Evolutionary conservation across 2,113 vertebrate genomes (phyloP), one percentile per base, ranked within the genome.

Genomic region (Eubucco bourcierii): DNA sequence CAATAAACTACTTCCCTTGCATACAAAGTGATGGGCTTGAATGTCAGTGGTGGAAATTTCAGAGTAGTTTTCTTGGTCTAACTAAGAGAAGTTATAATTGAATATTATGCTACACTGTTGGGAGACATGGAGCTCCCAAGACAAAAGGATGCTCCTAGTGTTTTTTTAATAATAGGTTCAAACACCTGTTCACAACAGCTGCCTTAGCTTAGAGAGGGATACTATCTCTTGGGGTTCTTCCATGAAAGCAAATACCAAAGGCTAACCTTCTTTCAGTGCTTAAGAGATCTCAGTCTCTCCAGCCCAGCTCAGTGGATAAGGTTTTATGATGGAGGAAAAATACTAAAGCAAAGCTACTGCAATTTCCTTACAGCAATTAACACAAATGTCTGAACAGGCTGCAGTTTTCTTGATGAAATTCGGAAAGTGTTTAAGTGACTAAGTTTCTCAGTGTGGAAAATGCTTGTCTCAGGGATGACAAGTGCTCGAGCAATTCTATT

Each of bases 91-190:
- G 20, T 2, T 55, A 5, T 4, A 50, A 24, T 5, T 78, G 34
- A 39, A 28, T 55, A 14, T n/a, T 31, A 2, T 27, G 27, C 20
- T 66, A 3, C 1, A 0, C 3, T 52, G 20, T 7, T 55, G 39
- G 34, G 13, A 39, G 13, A 4, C 31, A 28, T 31, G 28, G 12
- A 10, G 15, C 39, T 66, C 33, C 17, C 8, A 55, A 12, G 20
- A 52, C 4, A 5, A 58, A 70, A 46, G 41, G 55, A 37, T 41
- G 20, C 6, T 83, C 4, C 4, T 19, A 33, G n/a, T 12, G 6
- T 1, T 61, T 59, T 65, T 65, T 41, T 21, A 23, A 33, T 6
- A 82, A 60, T 17, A 25, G 10, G 23, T 59, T 65, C 39, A 86
- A 74, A 78, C 24, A 61, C 28, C 10, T 13, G 9, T 67, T 85